Conservation (phyloP, 1,140 invertebrate genomes). For the Cyphomyrmex costatus region DNA sequence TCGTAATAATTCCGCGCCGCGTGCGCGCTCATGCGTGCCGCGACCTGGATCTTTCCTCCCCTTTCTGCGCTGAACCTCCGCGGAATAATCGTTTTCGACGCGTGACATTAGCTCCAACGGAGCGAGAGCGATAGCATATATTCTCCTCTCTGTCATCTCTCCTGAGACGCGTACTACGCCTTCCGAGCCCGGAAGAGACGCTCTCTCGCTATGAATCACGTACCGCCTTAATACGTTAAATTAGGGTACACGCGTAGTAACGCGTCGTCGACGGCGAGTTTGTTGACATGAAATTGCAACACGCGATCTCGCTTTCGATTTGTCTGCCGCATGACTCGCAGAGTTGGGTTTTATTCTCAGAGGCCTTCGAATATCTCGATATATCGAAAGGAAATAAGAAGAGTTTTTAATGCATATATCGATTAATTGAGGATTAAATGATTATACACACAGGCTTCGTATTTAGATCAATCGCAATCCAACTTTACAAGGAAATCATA, state of each 20-base stretch:
- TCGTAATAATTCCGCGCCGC: conserved; percentile 84
- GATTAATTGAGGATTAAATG: background rate
- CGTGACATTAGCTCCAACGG: conserved; percentile 47
- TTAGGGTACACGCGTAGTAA: conserved; percentile 3
- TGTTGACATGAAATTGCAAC: conserved; percentile 15
- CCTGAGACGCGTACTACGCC: background rate
- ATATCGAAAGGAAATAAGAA: background rate
- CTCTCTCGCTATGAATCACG: conserved; percentile 7
- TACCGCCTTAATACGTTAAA: conserved; percentile 19
- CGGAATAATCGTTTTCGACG: conserved; percentile 55
- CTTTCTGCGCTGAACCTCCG: conserved; percentile 66
- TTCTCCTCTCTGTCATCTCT: background rate
- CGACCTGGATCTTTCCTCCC: conserved; percentile 84
- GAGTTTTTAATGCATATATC: background rate
- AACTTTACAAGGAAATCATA: background rate
- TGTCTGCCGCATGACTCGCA: conserved; percentile 3
- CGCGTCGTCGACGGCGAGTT: background rate
- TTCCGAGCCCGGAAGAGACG: background rate
- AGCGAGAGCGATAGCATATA: conserved; percentile 21
- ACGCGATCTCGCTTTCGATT: conserved; percentile 36
- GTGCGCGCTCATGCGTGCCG: conserved; percentile 84
- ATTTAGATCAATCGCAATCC: background rate
- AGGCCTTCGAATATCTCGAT: conserved; percentile 1
- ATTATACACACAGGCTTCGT: background rate
- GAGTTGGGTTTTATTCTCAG: background rate